A percentile compares a stretch with the other conserved stretches of the same genome.
Conservation (phyloP, 2,797 vertebrate species). For the Morelia viridis region DNA sequence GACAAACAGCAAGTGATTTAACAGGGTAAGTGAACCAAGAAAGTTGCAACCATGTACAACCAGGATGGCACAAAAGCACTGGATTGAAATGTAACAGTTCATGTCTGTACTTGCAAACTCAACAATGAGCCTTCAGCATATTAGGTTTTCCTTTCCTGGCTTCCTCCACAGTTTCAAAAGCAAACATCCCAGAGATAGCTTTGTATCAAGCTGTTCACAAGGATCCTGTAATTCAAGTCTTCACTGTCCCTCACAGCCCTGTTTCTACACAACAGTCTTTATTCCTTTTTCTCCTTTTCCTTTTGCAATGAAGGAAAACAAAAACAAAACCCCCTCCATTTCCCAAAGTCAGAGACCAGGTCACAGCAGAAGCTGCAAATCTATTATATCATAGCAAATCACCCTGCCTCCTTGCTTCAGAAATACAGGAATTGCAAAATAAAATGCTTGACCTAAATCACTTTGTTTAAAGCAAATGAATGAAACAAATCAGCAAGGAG, state of each 20-base stretch:
- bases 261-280: not conserved
- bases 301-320: not conserved
- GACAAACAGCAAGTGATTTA: constrained; percentile 15
- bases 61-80: not conserved
- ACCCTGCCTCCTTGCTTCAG: not conserved
- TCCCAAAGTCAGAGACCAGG: not conserved
- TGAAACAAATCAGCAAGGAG: not conserved
- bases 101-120: not conserved
- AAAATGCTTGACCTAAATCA: not conserved
- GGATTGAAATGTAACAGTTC: not conserved
- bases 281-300: not conserved
- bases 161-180: not conserved
- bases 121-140: not conserved
- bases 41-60: not conserved
- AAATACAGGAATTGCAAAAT: not conserved
- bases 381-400: not conserved
- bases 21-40: constrained; percentile 6
- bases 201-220: not conserved
- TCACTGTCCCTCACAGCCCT: not conserved
- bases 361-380: not conserved
- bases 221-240: not conserved
- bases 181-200: not conserved
- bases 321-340: not conserved
- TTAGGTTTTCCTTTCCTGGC: not conserved
- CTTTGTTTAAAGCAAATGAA: not conserved